These are phyloP conservation scores for Lophochroa leadbeateri DNA, from an alignment of 2,113 vertebrate genomes.

Conservation along the genomic window DNA sequence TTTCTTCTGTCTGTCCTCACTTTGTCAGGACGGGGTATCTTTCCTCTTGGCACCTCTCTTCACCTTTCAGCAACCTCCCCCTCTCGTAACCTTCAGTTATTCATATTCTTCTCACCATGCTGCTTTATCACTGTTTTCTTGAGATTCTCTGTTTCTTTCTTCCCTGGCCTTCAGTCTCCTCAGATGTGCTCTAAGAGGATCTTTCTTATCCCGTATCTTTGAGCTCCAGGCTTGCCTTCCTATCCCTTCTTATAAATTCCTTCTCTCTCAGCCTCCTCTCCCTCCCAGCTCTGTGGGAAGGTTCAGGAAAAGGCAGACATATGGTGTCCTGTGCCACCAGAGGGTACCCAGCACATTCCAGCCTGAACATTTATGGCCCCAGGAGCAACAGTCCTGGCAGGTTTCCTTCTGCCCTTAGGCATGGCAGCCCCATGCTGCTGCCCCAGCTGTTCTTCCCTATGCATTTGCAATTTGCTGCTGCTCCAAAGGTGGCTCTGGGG, in stretches of 20 bases:
- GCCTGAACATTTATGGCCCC: background rate
- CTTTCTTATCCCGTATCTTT: background rate
- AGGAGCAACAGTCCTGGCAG: background rate
- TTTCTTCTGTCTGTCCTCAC: constrained; percentile 38
- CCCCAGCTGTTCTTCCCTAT: accelerated
- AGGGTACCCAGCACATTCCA: background rate
- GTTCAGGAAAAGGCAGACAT: background rate
- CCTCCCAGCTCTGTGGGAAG: background rate
- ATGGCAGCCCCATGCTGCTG: background rate
- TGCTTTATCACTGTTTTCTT: constrained; percentile 44
- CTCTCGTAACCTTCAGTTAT: background rate
- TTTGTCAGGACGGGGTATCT: constrained; percentile 2
- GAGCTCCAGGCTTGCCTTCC: constrained; percentile 11
- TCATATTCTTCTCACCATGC: constrained; percentile 27
- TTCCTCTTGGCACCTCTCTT: constrained; percentile 17
- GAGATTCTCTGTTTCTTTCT: constrained; percentile 25
- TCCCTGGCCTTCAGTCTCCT: background rate
- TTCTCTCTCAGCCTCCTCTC: background rate
- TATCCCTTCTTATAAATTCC: background rate
- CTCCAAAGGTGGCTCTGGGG: background rate
- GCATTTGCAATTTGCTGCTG: background rate
- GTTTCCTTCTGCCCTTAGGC: background rate
- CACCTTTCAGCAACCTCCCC: background rate
- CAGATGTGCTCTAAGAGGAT: constrained; percentile 18
- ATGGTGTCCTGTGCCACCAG: background rate